A percentile compares a stretch with the other conserved stretches of the same genome.
phyloP scores from a whole-genome alignment of 2,113 vertebrate species.

The Colistium nudipinnis region DNA sequence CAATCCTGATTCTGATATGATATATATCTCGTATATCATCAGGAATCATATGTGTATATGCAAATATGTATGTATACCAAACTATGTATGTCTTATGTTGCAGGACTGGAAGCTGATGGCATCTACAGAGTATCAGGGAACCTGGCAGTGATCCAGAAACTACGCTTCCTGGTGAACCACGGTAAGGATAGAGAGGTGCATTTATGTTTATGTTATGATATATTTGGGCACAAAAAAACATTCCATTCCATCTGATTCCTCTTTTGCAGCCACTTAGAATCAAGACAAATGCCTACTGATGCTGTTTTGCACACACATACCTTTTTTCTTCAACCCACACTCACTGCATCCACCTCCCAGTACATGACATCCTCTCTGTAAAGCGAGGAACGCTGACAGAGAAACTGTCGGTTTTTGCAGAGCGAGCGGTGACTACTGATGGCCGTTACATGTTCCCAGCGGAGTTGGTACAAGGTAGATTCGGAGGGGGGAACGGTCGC shows the following conservation, averaged over 20 bases:
- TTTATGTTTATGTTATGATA: not conserved
- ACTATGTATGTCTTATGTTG: constrained; percentile 9
- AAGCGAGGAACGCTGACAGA: constrained; percentile 45
- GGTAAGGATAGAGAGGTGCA: constrained; percentile 78
- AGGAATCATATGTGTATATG: too few species aligned
- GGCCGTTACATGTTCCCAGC: constrained; percentile 91
- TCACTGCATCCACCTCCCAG: not conserved
- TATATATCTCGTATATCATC: too few species aligned
- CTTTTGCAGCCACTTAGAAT: constrained; percentile 9
- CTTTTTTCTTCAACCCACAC: not conserved
- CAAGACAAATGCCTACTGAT: not conserved
- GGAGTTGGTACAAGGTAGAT: constrained; percentile 89
- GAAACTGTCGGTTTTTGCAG: constrained; percentile 84
- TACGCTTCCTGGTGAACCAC: constrained; percentile 90
- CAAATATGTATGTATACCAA: not conserved
- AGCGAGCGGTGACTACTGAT: constrained; percentile 90
- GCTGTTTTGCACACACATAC: constrained; percentile 11
- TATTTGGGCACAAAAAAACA: not conserved
- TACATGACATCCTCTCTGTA: not conserved
- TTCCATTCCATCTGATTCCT: not conserved
- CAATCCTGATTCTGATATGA: too few species aligned
- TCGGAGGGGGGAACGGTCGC: constrained; percentile 10
- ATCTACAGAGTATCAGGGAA: constrained; percentile 94
- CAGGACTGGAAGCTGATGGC: constrained; percentile 91
- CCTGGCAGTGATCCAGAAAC: constrained; percentile 92